Conservation (phyloP, 2,797 vertebrate species). For the Crenichthys baileyi region DNA sequence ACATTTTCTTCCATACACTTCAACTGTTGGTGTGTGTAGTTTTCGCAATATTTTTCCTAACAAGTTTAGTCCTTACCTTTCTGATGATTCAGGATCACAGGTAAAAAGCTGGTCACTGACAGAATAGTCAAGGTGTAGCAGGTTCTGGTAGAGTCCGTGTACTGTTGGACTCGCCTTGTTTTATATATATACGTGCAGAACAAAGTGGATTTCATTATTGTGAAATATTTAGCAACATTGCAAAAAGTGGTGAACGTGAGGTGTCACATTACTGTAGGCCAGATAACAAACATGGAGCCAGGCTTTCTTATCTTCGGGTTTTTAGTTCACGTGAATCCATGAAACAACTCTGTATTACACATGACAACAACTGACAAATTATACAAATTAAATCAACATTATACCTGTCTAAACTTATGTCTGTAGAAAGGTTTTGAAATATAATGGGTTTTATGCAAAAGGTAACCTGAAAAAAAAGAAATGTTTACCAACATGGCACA, state of each 20-base stretch:
- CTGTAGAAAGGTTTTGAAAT: no score
- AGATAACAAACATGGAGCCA: neutral
- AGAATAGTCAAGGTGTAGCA: neutral
- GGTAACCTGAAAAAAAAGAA: neutral
- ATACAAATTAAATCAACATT: neutral
- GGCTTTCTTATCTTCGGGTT: neutral
- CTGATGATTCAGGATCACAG: neutral
- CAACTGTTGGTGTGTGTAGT: neutral
- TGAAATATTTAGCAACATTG: neutral
- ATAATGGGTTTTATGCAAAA: no score
- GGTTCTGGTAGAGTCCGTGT: neutral
- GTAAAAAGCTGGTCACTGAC: neutral
- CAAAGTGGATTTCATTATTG: neutral
- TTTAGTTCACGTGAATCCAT: neutral
- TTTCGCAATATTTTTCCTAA: neutral
- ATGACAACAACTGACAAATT: neutral
- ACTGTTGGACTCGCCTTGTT: neutral
- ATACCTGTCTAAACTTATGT: neutral
- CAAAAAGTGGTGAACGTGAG: neutral
- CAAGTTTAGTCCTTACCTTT: neutral
- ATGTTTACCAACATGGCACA: no score
- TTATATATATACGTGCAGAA: neutral
- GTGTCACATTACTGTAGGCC: neutral
- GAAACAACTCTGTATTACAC: neutral
- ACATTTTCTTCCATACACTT: no score